Conservation (phyloP, 1,140 invertebrate genomes). For the Caenorhabditis briggsae region DNA sequence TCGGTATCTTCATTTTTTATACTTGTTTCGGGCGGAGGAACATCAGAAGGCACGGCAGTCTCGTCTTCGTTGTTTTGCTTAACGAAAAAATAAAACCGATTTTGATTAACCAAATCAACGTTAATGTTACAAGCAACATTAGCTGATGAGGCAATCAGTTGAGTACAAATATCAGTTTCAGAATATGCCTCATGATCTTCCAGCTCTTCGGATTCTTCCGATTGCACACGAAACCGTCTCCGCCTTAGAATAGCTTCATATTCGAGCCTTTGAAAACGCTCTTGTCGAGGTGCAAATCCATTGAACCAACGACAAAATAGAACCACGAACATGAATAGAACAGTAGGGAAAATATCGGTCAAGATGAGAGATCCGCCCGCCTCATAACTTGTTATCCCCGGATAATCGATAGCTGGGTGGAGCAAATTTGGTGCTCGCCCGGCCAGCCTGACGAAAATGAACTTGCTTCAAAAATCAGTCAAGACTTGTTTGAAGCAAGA, state of each 20-base stretch:
- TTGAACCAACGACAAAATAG: constrained; percentile 37
- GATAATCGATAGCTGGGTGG: constrained; percentile 46
- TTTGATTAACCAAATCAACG: constrained; percentile 32
- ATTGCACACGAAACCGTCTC: constrained; percentile 4
- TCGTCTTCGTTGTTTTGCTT: constrained; percentile 16
- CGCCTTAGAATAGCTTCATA: constrained; percentile 9
- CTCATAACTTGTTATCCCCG: constrained; percentile 25
- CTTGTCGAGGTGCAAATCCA: not conserved
- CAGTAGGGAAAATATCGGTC: constrained; percentile 42
- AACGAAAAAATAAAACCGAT: constrained; percentile 49
- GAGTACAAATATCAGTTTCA: constrained; percentile 41
- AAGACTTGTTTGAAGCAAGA: not conserved
- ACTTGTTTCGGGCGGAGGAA: not conserved
- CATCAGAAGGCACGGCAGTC: not conserved
- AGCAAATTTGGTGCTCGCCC: constrained; percentile 27
- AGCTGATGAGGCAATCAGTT: not conserved
- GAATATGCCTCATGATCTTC: constrained; percentile 15
- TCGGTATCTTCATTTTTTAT: not conserved
- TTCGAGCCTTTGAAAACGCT: not conserved
- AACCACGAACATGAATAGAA: constrained; percentile 41
- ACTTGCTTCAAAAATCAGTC: constrained; percentile 27
- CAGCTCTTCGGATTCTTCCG: constrained; percentile 40
- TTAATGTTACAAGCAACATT: constrained; percentile 22
- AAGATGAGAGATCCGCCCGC: not conserved
- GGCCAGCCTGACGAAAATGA: constrained; percentile 20